Base-by-base conservation (phyloP, 30 jellyfish, hydroid and myxozoan genomes). In the Clytia hemisphaerica region DNA sequence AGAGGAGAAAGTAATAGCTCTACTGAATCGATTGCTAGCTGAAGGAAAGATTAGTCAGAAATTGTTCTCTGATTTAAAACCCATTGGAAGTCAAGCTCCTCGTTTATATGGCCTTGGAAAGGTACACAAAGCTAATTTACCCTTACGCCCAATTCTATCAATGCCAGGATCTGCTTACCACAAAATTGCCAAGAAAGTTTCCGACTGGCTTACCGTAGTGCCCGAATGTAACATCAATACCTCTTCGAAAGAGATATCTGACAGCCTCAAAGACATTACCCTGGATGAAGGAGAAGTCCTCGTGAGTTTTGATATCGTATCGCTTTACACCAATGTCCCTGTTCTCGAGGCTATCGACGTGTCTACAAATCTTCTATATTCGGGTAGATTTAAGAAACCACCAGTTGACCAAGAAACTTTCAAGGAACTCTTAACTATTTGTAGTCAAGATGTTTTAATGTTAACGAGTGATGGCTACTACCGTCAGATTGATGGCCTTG, bases 141-240 rank as follows among this genome's bases (percentile, higher is more conserved):
- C 71, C 6, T 30, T 24, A 26, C 33, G 80, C 47, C 71, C 71
- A 68, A 70, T 47, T 68, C 80, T 68, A 54, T 44, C 80, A 68
- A 68, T 68, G 80, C 80, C 70, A 26, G 50, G 70, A 26, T 55
- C 70, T 26, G 70, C 70, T 55, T 55, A 55, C 70, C 32, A 55
- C 32, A 55, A 55, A 55, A 55, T 55, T 55, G 70, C 70, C 32
- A 6, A 55, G 28, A 42, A 55, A 46, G 32, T 55, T 55, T 55
- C 46, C 70, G 32, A 55, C 28, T 55, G 70, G 70, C 48, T 55
- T 42, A 26, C 70, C 32, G 70, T 55, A 26, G 70, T 55, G 70
- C 46, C 28, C 28, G 70, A 55, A 46, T 55, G 70, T 55, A 55
- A 55, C 70, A 55, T 55, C 70, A 55, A 55, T 55, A 26, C 70